Evolutionary conservation across 2,888 invertebrate genomes (phyloP).

Genomic region (Disparrhopalites patrizii): DNA sequence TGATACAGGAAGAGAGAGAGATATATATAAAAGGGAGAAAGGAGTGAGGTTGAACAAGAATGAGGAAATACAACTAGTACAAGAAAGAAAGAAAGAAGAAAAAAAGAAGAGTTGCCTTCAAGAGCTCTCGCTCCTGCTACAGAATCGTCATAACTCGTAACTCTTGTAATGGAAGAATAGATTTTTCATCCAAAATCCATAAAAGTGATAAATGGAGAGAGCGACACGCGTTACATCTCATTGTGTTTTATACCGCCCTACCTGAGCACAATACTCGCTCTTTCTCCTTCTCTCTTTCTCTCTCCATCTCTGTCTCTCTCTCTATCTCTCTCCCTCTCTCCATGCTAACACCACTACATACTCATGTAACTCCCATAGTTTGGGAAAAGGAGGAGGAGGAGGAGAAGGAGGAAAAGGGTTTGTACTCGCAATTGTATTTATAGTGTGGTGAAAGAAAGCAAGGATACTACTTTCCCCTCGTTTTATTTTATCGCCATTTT

Average conservation of each 20-base stretch:
- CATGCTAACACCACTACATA: no score
- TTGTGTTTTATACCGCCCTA: conserved; percentile 32
- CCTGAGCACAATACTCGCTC: conserved; percentile 4
- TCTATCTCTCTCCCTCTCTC: no score
- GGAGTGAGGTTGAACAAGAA: no score
- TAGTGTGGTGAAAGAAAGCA: conserved; percentile 10
- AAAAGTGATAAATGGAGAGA: conserved; percentile 46
- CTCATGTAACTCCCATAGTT: no score
- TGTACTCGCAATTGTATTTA: neutral
- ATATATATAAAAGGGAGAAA: neutral
- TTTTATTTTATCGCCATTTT: conserved; percentile 30
- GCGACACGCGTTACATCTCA: conserved; percentile 44
- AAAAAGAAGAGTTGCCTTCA: neutral
- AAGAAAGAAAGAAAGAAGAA: conserved; percentile 19
- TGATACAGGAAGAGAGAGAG: no score
- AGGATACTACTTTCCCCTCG: conserved; percentile 19
- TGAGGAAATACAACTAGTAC: no score
- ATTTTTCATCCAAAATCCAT: conserved; percentile 47
- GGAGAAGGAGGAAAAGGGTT: neutral
- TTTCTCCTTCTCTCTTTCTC: no score
- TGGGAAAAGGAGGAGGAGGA: conserved; percentile 13
- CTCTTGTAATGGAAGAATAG: conserved; percentile 38
- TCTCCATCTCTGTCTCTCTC: no score
- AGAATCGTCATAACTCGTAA: conserved; percentile 35
- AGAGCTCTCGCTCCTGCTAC: neutral